Evolutionary conservation across 2,113 vertebrate genomes (phyloP), one percentile per base, ranked within the genome.

Genomic region (Deroptyus accipitrinus): DNA sequence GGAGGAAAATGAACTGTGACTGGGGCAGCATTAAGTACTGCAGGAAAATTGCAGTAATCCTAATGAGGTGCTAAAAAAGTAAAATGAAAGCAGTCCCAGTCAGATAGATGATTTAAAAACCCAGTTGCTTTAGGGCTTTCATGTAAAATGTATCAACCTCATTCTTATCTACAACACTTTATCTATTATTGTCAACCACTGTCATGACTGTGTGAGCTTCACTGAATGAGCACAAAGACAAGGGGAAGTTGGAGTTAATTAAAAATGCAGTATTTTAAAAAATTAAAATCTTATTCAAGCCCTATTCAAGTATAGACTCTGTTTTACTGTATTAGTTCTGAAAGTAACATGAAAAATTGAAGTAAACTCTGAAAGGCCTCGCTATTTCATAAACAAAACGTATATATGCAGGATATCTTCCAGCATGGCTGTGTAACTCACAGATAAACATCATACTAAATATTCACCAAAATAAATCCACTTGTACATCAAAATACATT

Each of bases 11-110:
- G 91, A 96, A 92, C 94, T 91, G 92, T 84, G 85, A 83, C 69
- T 95, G 83, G 95, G 92, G 16, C 77, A 93, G 17, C 81, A 73
- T 73, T 95, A 89, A 95, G 69, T 92, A 72, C 62, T 72, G 48
- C 62, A 82, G 86, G 78, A 94, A 88, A 92, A 95, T 37, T 94
- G 15, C 52, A 88, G 63, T 79, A 68, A 81, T 78, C 59, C 82
- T 95, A 96, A 95, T 82, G 85, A 96, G 72, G 91, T 76, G 89
- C 87, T 95, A 96, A 95, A 92, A 92, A 93, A 86, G 48, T 39
- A 94, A 94, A 87, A 92, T 83, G 94, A 95, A 69, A 93, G 76
- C 83, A 77, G 76, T 72, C 33, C 35, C 35, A 83, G 76, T 69
- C 79, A 86, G 83, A 92, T 15, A 89, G 91, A 64, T 66, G 62